These are phyloP conservation scores for Heteractis magnifica DNA, from an alignment of 92 coral and sea anemone genomes.

Conservation along the genomic window DNA sequence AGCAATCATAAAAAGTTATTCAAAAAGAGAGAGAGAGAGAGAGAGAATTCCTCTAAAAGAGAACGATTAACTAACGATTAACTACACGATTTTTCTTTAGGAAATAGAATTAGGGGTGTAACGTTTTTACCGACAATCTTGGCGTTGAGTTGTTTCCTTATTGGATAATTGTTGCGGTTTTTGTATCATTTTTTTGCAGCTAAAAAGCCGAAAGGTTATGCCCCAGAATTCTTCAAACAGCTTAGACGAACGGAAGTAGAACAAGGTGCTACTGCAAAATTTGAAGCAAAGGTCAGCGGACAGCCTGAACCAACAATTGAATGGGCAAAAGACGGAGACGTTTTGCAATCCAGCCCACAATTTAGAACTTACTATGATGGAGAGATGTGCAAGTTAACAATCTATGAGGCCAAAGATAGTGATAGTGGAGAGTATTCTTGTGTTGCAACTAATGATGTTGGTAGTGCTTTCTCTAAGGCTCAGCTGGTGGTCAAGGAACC, in stretches of 20 bases:
- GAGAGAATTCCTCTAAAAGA: no score
- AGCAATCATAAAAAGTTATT: no score
- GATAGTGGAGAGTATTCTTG: conserved; percentile 82
- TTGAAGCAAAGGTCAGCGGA: conserved; percentile 75
- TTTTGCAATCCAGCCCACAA: conserved; percentile 34
- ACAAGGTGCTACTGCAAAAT: conserved; percentile 65
- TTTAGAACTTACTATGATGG: conserved; percentile 67
- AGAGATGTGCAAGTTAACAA: conserved; percentile 68
- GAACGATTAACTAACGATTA: no score
- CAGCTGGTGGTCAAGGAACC: conserved; percentile 57
- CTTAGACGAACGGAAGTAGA: conserved; percentile 65
- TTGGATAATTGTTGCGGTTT: background rate
- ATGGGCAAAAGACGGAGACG: conserved; percentile 83
- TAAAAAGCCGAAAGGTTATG: conserved; percentile 79
- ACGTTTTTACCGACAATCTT: background rate
- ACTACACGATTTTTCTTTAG: no score
- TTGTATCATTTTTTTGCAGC: conserved; percentile 36
- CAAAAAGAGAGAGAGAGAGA: no score
- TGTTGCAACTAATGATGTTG: conserved; percentile 69
- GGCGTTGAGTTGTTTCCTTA: background rate
- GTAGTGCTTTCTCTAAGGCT: conserved; percentile 68
- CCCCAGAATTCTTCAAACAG: conserved; percentile 72
- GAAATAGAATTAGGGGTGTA: no score
- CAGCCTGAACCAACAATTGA: conserved; percentile 75
- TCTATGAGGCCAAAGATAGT: conserved; percentile 55